Evolutionary conservation across 2,797 vertebrate species (phyloP).

Genomic region (Danio tinwini): DNA sequence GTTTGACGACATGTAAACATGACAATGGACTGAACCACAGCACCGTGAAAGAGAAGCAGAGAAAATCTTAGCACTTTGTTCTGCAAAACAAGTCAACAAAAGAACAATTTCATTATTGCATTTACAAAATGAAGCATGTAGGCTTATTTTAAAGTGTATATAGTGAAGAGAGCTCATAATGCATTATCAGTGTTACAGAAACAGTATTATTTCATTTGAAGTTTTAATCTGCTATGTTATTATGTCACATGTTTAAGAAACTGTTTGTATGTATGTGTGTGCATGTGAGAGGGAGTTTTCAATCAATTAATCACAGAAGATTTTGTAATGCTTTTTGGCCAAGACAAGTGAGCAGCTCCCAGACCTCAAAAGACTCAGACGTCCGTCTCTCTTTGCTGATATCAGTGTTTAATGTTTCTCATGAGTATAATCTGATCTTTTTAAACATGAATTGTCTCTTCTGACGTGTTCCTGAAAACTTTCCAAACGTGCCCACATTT

Average conservation of each 20-base stretch:
- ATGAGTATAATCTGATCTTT: constrained; percentile 6
- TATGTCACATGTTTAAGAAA: constrained; percentile 26
- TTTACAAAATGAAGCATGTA: constrained; percentile 5
- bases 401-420: constrained; percentile 52
- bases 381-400: constrained; percentile 27
- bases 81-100: constrained; percentile 21
- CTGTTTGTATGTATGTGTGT: constrained; percentile 17
- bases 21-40: not conserved
- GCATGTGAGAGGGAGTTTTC: not conserved
- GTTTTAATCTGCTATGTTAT: constrained; percentile 44
- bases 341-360: constrained; percentile 23
- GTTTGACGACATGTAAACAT: not conserved
- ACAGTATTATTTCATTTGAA: constrained; percentile 68
- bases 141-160: constrained; percentile 49
- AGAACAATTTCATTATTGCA: constrained; percentile 51
- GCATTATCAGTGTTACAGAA: constrained; percentile 73
- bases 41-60: constrained; percentile 81
- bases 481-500: constrained; percentile 25
- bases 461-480: constrained; percentile 19
- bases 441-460: constrained; percentile 25
- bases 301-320: constrained; percentile 1
- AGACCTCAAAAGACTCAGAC: constrained; percentile 35
- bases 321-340: constrained; percentile 10
- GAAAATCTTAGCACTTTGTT: constrained; percentile 85
- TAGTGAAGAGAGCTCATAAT: not conserved